Conservation (phyloP, 2,797 vertebrate species). For the Melanotaenia trifasciata region DNA sequence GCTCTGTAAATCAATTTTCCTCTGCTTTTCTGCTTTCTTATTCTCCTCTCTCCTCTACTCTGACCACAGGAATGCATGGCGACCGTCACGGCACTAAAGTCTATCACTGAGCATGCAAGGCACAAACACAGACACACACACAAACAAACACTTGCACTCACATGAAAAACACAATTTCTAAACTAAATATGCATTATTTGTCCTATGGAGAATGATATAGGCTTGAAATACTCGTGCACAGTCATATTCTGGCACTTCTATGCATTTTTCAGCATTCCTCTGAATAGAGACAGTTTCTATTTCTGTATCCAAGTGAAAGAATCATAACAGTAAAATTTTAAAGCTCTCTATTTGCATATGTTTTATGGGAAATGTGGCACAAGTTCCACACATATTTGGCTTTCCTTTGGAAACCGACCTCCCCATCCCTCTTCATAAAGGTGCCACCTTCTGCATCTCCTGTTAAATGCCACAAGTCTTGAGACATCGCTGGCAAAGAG, state of each 20-base stretch:
- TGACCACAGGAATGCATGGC: slow-evolving; percentile 57
- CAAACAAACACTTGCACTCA: slow-evolving; percentile 21
- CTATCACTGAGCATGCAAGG: slow-evolving; percentile 44
- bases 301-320: slow-evolving; percentile 31
- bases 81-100: slow-evolving; percentile 40
- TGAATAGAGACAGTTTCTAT: slow-evolving; percentile 28
- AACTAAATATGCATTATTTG: not conserved
- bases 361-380: slow-evolving; percentile 41
- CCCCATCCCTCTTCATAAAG: slow-evolving; percentile 4
- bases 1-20: slow-evolving; percentile 23
- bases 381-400: slow-evolving; percentile 40
- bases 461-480: slow-evolving; percentile 36
- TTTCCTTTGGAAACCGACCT: slow-evolving; percentile 2
- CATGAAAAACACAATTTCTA: slow-evolving; percentile 12
- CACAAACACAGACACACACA: slow-evolving; percentile 27
- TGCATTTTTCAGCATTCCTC: slow-evolving; percentile 22
- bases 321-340: slow-evolving; percentile 35
- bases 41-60: slow-evolving; percentile 13
- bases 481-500: slow-evolving; percentile 27
- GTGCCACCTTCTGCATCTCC: slow-evolving; percentile 23
- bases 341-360: slow-evolving; percentile 18
- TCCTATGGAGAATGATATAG: slow-evolving; percentile 8
- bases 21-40: slow-evolving; percentile 3
- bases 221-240: slow-evolving; percentile 7
- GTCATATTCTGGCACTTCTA: slow-evolving; percentile 6